Evolutionary conservation across 2,797 vertebrate species (phyloP).

Genomic region (Eulemur mongoz): DNA sequence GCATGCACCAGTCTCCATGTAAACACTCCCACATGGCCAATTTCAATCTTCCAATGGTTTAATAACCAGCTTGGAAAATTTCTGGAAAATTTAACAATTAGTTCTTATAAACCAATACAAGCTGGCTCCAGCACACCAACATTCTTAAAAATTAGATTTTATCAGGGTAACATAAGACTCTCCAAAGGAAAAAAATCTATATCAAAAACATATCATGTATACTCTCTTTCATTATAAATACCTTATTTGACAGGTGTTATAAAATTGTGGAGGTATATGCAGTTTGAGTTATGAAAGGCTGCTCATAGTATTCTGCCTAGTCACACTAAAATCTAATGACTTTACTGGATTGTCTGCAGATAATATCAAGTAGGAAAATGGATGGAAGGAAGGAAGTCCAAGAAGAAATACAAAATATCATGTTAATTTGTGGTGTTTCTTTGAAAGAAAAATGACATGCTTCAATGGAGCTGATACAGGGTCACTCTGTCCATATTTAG

Average conservation of each 20-base stretch:
- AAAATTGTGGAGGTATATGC: constrained; percentile 81
- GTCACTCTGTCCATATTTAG: background rate
- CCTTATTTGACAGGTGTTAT: constrained; percentile 34
- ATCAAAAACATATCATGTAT: background rate
- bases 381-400: background rate
- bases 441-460: background rate
- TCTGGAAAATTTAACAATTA: background rate
- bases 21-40: background rate
- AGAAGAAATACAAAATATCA: background rate
- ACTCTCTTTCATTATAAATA: background rate
- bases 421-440: background rate
- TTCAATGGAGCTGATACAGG: background rate
- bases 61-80: background rate
- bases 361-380: background rate
- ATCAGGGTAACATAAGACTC: background rate
- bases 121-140: background rate
- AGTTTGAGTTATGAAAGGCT: constrained; percentile 80
- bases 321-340: constrained; percentile 50
- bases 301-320: constrained; percentile 84
- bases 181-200: background rate
- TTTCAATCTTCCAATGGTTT: background rate
- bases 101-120: background rate
- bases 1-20: background rate
- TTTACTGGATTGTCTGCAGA: background rate
- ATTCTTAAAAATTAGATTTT: background rate